A percentile compares a stretch with the other conserved stretches of the same genome.
These are phyloP conservation scores for Elephantulus edwardii DNA, from an alignment of 2,113 vertebrate species.

Conservation along the genomic window DNA sequence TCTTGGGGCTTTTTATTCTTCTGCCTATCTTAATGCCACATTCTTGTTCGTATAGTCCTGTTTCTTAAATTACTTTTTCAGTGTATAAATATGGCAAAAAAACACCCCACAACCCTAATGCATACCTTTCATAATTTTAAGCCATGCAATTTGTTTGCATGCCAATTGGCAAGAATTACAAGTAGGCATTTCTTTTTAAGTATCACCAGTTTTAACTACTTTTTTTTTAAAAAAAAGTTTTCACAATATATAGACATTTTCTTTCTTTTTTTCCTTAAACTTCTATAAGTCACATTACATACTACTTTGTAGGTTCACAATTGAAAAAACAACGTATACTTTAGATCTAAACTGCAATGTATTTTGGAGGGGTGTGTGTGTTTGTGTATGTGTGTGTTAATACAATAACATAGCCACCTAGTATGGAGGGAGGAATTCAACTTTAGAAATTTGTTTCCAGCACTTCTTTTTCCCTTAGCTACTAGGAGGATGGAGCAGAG, in stretches of 20 bases:
- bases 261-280: background rate
- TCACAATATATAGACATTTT: background rate
- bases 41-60: too few species aligned
- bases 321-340: conserved; percentile 28
- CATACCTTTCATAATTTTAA: too few species aligned
- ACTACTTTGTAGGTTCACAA: conserved; percentile 50
- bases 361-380: too few species aligned
- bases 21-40: too few species aligned
- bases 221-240: conserved; percentile 22
- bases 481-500: background rate
- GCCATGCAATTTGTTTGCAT: background rate
- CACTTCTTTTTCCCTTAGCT: background rate
- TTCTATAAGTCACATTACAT: background rate
- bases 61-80: too few species aligned
- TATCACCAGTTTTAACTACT: background rate
- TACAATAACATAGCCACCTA: conserved; percentile 41
- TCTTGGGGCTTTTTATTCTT: too few species aligned
- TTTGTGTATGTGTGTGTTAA: too few species aligned
- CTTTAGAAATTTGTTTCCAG: background rate
- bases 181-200: background rate
- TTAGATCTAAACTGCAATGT: background rate
- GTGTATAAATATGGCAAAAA: too few species aligned
- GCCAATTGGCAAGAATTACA: background rate
- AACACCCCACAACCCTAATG: too few species aligned
- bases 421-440: conserved; percentile 22